Evolutionary conservation across 2,888 invertebrate species (phyloP), one percentile per base, ranked within the genome.

Genomic region (Cataglyphis albicans): DNA sequence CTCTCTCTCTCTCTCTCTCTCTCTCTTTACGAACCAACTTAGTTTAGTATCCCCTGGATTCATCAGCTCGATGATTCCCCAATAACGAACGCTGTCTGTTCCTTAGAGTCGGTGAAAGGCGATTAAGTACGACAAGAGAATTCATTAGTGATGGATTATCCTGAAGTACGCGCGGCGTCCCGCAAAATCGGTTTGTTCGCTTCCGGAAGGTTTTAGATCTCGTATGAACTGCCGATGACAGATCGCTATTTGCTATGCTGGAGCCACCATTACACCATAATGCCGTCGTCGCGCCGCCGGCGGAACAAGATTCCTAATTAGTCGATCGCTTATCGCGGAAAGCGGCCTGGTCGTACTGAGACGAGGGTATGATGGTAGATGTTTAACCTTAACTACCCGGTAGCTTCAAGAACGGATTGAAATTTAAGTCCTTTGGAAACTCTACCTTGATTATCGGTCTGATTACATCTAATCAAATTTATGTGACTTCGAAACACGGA

Each of bases 91-190:
- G 35, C n/a, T 73, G 44, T 89, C 89, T 85, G 84, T 89, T 73
- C 81, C 38, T 18, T 32, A 32, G 73, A 82, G 88, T 86, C 84
- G 84, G 84, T 81, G 83, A 63, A 73, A 63, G 70, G 74, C 84
- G 90, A 89, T 89, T 86, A 85, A 85, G 70, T n/a, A 52, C 82
- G 80, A 81, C 83, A 84, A 88, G 86, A 57, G 89, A 87, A 87
- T 89, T 87, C 87, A 85, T 87, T 87, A 85, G 64, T 64, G 75
- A 21, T 9, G 89, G 87, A 89, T 88, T 84, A 86, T 84, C 73
- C 55, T 38, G 57, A 25, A 73, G 55, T 59, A 64, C 76, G 74
- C 76, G 73, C 52, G 75, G 72, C 38, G 59, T 29, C n/a, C 78
- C 86, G 41, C 61, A 72, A 38, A 82, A 70, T 64, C 72, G 64